Percentiles rank a stretch among this genome's conserved stretches.
phyloP scores from a whole-genome alignment of 2,888 invertebrate genomes.

The Meteorus colon region DNA sequence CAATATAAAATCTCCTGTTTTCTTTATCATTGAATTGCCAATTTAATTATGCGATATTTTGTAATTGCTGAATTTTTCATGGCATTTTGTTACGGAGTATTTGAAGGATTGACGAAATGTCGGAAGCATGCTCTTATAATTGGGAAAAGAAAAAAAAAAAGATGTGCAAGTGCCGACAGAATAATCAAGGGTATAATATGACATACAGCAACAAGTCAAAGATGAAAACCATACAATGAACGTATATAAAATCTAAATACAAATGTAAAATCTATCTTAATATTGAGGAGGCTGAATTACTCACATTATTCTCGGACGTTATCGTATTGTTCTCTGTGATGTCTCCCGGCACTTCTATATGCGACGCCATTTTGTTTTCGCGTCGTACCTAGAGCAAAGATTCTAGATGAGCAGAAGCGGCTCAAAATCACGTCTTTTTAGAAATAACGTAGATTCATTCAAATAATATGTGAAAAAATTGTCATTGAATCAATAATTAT shows the following conservation, averaged over 20 bases:
- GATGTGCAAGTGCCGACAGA: background rate
- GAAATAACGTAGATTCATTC: background rate
- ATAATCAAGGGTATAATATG: conserved; percentile 40
- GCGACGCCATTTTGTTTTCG: conserved; percentile 68
- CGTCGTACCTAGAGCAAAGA: conserved; percentile 45
- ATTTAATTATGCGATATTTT: background rate
- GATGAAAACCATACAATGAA: background rate
- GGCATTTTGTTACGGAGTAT: background rate
- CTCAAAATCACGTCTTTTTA: background rate
- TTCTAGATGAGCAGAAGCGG: background rate
- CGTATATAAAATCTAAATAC: background rate
- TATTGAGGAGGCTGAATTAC: conserved; percentile 47
- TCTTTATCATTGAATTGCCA: background rate
- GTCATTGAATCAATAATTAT: background rate
- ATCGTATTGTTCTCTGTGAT: conserved; percentile 61
- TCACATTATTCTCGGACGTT: conserved; percentile 62
- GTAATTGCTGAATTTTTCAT: background rate
- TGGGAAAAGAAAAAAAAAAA: background rate
- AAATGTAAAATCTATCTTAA: conserved; percentile 16
- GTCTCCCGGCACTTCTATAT: conserved; percentile 68
- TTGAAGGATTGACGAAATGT: background rate
- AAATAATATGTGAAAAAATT: background rate
- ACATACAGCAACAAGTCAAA: background rate
- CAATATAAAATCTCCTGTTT: background rate
- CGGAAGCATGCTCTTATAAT: conserved; percentile 21